phyloP scores from a whole-genome alignment of 2,113 vertebrate species.

The Sprattus sprattus region DNA sequence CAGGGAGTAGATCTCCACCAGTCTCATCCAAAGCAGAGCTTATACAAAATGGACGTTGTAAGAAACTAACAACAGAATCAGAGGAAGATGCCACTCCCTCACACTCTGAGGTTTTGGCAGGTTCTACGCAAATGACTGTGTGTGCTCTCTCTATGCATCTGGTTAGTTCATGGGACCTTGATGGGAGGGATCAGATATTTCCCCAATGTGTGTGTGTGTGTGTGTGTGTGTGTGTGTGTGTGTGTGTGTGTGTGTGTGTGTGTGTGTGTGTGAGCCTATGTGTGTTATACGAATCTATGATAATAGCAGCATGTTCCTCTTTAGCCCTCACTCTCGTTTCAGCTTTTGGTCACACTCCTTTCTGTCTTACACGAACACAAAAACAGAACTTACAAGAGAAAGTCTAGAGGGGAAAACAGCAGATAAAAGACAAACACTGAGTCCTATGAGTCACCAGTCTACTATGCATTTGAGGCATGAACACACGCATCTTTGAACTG shows the following conservation, averaged over 20 bases:
- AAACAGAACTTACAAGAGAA: not conserved
- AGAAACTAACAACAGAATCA: not conserved
- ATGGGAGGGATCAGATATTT: not conserved
- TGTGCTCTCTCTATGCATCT: not conserved
- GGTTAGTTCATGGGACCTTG: not conserved
- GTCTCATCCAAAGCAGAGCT: not conserved
- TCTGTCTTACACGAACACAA: not conserved
- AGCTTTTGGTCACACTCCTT: conserved; percentile 18
- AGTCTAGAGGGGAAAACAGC: not conserved
- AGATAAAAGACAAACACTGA: not conserved
- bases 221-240: not conserved
- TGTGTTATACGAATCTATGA: not conserved
- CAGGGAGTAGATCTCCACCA: not conserved
- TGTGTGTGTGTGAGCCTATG: not conserved
- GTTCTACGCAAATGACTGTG: not conserved
- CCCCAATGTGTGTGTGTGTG: not conserved
- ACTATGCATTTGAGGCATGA: not conserved
- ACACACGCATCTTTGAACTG: not conserved
- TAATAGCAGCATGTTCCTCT: conserved; percentile 39
- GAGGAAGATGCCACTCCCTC: conserved; percentile 1
- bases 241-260: not conserved
- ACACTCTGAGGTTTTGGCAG: not conserved
- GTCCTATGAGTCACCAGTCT: not conserved
- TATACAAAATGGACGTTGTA: no score
- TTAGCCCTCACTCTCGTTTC: conserved; percentile 28